phyloP scores from a whole-genome alignment of 2,797 vertebrate genomes.

The Mastacembelus armatus region DNA sequence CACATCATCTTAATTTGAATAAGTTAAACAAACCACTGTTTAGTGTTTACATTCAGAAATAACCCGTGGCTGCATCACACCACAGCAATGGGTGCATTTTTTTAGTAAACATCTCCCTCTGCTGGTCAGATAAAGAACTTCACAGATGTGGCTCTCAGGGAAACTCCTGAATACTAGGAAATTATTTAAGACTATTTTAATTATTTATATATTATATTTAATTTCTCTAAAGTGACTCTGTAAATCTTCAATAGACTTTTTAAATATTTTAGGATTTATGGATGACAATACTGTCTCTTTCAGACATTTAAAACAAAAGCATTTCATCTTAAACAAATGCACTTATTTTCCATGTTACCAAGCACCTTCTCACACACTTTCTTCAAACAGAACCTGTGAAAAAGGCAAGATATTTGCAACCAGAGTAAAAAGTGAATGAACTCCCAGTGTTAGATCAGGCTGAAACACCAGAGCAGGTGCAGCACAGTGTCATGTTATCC shows the following conservation, averaged over 20 bases:
- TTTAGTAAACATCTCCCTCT: conserved; percentile 46
- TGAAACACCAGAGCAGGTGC: conserved; percentile 3
- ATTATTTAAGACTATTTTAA: neutral
- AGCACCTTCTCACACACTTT: neutral
- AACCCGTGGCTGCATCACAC: too few relatives aligned
- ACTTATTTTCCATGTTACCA: neutral
- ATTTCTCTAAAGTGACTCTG: neutral
- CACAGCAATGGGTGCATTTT: neutral
- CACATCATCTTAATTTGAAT: neutral
- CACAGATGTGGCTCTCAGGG: too few relatives aligned
- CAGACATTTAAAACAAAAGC: neutral
- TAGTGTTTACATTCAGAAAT: too few relatives aligned
- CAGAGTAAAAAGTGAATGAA: neutral
- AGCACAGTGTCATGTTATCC: neutral
- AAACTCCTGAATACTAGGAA: too few relatives aligned
- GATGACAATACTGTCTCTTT: too few relatives aligned
- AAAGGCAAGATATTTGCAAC: neutral
- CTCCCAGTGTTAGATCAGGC: neutral
- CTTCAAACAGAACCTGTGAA: neutral
- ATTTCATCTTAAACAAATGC: too few relatives aligned
- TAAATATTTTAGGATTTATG: too few relatives aligned
- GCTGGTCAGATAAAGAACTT: conserved; percentile 42
- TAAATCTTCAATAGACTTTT: too few relatives aligned
- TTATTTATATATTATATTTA: neutral
- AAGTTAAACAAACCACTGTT: too few relatives aligned